A percentile compares a stretch with the other conserved stretches of the same genome.
Conservation (phyloP, 2,888 invertebrate species). For the Xestia sexstrigata region DNA sequence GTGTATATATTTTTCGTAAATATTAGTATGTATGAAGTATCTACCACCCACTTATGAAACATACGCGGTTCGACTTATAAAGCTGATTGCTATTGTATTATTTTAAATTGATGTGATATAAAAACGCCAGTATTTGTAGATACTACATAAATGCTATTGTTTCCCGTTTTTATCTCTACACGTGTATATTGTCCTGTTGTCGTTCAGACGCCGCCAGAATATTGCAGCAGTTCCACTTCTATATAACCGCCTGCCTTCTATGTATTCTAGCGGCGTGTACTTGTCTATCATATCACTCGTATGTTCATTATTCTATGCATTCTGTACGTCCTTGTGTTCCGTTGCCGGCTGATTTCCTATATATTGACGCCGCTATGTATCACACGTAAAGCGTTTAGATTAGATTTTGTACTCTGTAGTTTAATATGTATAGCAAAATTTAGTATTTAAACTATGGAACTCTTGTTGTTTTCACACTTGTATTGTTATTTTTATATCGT, state of each 20-base stretch:
- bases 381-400: constrained; percentile 45
- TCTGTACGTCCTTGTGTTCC: constrained; percentile 45
- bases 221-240: not conserved
- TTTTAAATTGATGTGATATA: not conserved
- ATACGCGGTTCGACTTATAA: not conserved
- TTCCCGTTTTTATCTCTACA: constrained; percentile 33
- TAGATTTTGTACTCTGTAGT: constrained; percentile 53
- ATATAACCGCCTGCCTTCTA: not conserved
- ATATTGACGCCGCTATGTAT: constrained; percentile 48
- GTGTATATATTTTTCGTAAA: constrained; percentile 49
- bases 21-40: constrained; percentile 56
- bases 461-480: constrained; percentile 34
- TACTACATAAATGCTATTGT: constrained; percentile 51
- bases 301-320: constrained; percentile 60
- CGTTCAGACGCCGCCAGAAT: constrained; percentile 25
- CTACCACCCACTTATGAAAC: constrained; percentile 1
- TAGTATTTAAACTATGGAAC: constrained; percentile 20
- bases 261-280: constrained; percentile 27
- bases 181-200: constrained; percentile 37
- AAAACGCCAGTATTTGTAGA: constrained; percentile 7
- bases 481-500: constrained; percentile 30
- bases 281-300: constrained; percentile 46
- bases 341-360: constrained; percentile 62
- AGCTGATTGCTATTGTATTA: not conserved
- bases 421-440: constrained; percentile 40